phyloP scores from a whole-genome alignment of 2,797 vertebrate species.

The Alouatta caraya region DNA sequence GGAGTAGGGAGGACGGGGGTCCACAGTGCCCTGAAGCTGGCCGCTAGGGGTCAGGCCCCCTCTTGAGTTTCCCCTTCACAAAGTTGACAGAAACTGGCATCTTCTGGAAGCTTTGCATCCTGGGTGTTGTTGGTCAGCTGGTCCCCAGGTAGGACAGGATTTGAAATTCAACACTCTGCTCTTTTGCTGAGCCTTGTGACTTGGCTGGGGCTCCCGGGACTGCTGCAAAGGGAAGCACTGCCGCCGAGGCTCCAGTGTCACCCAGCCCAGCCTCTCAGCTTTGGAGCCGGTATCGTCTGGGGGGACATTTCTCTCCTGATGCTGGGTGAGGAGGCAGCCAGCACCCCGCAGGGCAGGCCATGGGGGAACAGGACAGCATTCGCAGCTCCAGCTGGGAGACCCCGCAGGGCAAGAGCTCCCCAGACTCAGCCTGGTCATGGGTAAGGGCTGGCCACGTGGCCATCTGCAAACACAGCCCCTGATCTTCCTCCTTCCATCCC shows the following conservation, averaged over 20 bases:
- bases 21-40: background rate
- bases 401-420: background rate
- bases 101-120: background rate
- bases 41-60: background rate
- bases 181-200: constrained; percentile 65
- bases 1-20: background rate
- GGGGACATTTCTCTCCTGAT: background rate
- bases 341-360: background rate
- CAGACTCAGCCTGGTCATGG: constrained; percentile 68
- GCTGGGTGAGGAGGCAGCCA: background rate
- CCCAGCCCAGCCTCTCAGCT: background rate
- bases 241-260: background rate
- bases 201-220: constrained; percentile 39
- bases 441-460: constrained; percentile 45
- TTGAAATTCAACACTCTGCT: constrained; percentile 70
- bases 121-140: background rate
- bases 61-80: background rate
- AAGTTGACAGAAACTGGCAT: background rate
- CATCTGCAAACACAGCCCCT: background rate
- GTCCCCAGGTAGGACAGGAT: constrained; percentile 65
- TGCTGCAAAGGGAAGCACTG: background rate
- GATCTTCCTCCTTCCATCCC: background rate
- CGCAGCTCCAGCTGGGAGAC: background rate
- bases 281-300: background rate
- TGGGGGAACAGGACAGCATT: constrained; percentile 1